Conservation (phyloP, 2,888 invertebrate species). For the Hirtodrosophila cameraria region DNA sequence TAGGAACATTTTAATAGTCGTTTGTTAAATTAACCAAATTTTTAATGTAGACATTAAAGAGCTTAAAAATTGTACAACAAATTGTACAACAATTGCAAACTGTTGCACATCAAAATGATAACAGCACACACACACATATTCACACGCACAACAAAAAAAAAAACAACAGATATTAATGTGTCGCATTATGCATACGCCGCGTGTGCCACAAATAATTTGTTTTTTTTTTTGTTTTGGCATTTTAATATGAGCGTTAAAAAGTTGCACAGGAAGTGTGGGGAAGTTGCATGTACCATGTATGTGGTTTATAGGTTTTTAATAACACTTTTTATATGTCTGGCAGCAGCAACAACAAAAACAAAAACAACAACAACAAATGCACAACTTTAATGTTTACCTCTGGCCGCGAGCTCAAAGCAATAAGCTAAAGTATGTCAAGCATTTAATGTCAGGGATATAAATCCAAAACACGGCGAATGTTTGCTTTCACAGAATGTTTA, state of each 20-base stretch:
- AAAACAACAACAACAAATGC: slow-evolving; percentile 28
- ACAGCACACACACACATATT: slow-evolving; percentile 26
- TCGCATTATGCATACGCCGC: slow-evolving; percentile 53
- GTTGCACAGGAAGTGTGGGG: slow-evolving; percentile 16
- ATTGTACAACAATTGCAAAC: slow-evolving; percentile 58
- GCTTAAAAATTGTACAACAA: slow-evolving; percentile 40
- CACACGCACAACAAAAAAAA: slow-evolving; percentile 3
- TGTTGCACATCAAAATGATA: slow-evolving; percentile 74
- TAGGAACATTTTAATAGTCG: slow-evolving; percentile 2
- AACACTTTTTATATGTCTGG: slow-evolving; percentile 61
- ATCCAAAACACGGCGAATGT: slow-evolving; percentile 17
- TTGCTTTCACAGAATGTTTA: slow-evolving; percentile 23
- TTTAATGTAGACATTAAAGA: slow-evolving; percentile 54
- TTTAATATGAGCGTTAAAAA: slow-evolving; percentile 64
- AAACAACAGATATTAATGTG: slow-evolving; percentile 50
- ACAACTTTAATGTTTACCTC: slow-evolving; percentile 22
- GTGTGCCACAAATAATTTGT: slow-evolving; percentile 15
- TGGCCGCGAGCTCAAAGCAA: slow-evolving; percentile 24
- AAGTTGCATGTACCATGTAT: slow-evolving; percentile 12
- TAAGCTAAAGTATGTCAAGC: slow-evolving; percentile 44
- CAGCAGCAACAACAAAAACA: slow-evolving; percentile 21
- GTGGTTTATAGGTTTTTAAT: slow-evolving; percentile 69
- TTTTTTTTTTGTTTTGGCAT: slow-evolving; percentile 44
- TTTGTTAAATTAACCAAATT: slow-evolving; percentile 54
- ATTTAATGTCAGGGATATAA: slow-evolving; percentile 60